Evolutionary conservation across 2,113 vertebrate genomes (phyloP).

Genomic region (Butorides virescens): DNA sequence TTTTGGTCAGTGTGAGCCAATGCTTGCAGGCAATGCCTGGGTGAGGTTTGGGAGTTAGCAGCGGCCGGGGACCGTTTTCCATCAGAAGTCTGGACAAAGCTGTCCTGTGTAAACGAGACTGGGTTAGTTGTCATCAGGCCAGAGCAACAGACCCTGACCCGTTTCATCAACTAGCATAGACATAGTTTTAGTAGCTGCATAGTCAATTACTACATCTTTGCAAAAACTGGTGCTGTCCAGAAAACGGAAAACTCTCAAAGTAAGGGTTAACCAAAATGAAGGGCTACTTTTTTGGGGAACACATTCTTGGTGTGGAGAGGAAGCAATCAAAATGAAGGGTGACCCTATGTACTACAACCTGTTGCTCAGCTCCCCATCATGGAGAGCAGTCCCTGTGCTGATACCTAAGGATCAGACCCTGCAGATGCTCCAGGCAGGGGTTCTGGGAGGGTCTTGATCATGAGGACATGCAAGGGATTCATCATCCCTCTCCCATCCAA

Average conservation of each 20-base stretch:
- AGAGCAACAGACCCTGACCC: neutral
- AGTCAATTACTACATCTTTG: neutral
- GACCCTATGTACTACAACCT: neutral
- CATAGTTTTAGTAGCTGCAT: neutral
- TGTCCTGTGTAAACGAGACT: neutral
- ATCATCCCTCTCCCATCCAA: neutral
- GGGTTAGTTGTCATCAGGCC: neutral
- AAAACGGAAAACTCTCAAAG: neutral
- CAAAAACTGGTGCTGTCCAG: neutral
- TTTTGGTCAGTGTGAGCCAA: neutral
- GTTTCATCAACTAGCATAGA: neutral
- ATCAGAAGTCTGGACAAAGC: neutral
- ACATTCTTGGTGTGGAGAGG: neutral
- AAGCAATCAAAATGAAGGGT: neutral
- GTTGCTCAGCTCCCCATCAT: neutral
- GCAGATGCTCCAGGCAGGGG: neutral
- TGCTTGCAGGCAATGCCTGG: neutral
- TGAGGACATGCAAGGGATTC: neutral
- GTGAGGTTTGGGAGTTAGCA: neutral
- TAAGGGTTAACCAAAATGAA: neutral
- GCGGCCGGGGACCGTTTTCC: neutral
- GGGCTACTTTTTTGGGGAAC: neutral
- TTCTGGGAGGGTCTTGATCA: neutral
- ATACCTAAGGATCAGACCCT: neutral
- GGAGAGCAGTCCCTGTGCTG: neutral